Conservation (phyloP, 2,888 invertebrate species). For the Limnephilus rhombicus region DNA sequence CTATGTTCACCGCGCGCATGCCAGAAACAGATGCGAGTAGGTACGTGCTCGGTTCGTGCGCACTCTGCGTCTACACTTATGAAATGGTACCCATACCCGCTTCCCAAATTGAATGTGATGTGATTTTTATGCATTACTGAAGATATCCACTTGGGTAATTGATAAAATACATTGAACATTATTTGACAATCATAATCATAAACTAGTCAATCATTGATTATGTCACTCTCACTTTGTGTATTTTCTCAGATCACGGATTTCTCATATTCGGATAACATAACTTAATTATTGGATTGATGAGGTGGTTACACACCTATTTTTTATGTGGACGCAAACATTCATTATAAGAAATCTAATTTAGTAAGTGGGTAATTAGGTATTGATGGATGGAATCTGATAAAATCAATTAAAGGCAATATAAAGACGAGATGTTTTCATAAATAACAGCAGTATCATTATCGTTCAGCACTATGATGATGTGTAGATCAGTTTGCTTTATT, state of each 20-base stretch:
- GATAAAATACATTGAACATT: no score
- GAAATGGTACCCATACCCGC: no score
- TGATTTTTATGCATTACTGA: no score
- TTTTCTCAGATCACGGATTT: neutral
- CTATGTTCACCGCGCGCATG: no score
- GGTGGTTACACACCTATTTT: neutral
- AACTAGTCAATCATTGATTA: slow-evolving; percentile 1
- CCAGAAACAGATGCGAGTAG: no score
- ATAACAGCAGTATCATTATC: neutral
- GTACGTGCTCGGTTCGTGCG: no score
- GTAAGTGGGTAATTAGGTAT: neutral
- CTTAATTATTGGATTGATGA: neutral
- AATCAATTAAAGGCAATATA: neutral
- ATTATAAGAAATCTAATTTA: neutral
- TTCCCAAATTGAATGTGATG: no score
- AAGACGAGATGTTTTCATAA: neutral
- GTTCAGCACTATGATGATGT: neutral
- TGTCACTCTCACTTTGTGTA: neutral
- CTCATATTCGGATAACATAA: neutral
- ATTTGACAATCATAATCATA: neutral
- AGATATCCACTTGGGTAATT: no score
- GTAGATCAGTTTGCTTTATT: neutral
- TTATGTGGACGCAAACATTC: neutral
- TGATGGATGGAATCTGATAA: neutral
- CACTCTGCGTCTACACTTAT: no score